Conservation (phyloP, 2,113 vertebrate genomes). For the Podilymbus podiceps region DNA sequence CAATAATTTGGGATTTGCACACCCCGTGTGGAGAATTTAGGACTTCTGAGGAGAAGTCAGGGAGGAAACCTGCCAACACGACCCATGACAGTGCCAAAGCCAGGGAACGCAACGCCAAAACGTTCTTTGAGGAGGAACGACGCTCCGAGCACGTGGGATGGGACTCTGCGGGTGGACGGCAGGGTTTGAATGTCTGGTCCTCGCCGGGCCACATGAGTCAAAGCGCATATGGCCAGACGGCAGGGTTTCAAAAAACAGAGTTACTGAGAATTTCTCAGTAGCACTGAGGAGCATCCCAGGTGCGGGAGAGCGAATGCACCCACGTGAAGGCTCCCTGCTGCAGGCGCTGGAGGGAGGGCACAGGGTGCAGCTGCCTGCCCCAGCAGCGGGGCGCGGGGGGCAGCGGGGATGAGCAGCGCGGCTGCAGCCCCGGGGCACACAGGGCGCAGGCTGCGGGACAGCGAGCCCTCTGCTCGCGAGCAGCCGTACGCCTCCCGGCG, state of each 20-base stretch:
- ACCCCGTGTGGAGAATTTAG: fast-evolving
- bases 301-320: fast-evolving
- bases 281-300: background rate
- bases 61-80: background rate
- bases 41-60: background rate
- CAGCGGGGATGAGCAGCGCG: background rate
- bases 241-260: no score
- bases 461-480: background rate
- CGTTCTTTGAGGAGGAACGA: fast-evolving
- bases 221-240: fast-evolving
- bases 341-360: background rate
- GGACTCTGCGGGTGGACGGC: fast-evolving
- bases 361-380: background rate
- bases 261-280: fast-evolving
- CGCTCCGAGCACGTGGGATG: fast-evolving
- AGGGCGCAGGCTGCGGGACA: no score
- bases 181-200: background rate
- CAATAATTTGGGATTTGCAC: background rate
- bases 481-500: background rate
- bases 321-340: background rate
- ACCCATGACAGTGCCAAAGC: no score
- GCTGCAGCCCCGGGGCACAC: background rate
- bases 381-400: no score
- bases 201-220: background rate
- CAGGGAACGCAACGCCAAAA: fast-evolving